A percentile compares a stretch with the other conserved stretches of the same genome.
phyloP scores from a whole-genome alignment of 1,140 invertebrate species.

The Sarcophaga bullata region DNA sequence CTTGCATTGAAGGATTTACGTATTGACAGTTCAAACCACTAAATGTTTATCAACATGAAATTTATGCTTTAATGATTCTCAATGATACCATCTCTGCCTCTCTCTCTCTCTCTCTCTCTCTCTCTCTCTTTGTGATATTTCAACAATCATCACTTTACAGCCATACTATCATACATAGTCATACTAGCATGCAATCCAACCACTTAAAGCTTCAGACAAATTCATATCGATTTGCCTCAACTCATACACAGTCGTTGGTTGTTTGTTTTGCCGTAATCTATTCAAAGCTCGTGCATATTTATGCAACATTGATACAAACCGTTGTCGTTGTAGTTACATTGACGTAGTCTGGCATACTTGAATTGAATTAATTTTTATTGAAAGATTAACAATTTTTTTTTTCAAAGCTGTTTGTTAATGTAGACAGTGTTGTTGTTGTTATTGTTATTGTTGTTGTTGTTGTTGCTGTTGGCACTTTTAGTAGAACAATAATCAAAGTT shows the following conservation, averaged over 20 bases:
- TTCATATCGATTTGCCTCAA: background rate
- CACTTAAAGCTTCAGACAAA: too few species aligned
- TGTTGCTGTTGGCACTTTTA: background rate
- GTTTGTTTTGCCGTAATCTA: background rate
- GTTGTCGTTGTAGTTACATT: too few species aligned
- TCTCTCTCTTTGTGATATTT: background rate
- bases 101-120: background rate
- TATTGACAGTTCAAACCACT: constrained; percentile 26
- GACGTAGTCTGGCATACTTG: background rate
- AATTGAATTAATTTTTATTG: constrained; percentile 12
- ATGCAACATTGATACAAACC: too few species aligned
- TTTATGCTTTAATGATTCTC: constrained; percentile 18
- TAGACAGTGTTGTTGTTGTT: background rate
- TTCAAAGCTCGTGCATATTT: too few species aligned
- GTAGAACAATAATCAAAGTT: background rate
- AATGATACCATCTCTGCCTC: background rate
- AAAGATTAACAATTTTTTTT: background rate
- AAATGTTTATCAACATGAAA: constrained; percentile 8
- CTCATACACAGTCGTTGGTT: background rate
- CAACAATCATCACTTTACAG: background rate
- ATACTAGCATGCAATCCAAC: too few species aligned
- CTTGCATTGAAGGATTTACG: constrained; percentile 6
- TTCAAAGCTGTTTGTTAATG: too few species aligned
- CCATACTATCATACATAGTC: too few species aligned
- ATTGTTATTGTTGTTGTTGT: background rate